phyloP scores from a whole-genome alignment of 2,888 invertebrate species.

The Hartigia nigra region DNA sequence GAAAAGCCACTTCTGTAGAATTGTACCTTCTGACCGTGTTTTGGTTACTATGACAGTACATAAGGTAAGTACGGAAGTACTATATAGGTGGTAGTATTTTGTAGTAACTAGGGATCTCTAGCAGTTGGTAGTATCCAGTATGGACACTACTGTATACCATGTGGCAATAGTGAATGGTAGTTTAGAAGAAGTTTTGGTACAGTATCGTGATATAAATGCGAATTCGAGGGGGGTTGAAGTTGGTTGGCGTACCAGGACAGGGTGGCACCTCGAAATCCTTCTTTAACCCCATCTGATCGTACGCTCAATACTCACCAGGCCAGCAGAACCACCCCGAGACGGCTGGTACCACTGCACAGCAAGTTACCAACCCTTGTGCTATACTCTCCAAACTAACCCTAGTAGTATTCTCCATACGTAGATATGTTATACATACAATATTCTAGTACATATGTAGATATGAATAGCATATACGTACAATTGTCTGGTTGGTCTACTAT shows the following conservation, averaged over 20 bases:
- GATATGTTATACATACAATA: not conserved
- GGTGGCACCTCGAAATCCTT: conserved; percentile 14
- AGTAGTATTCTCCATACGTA: not conserved
- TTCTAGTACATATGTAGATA: not conserved
- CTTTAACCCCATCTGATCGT: conserved; percentile 7
- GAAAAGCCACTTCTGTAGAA: not conserved
- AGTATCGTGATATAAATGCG: conserved; percentile 18
- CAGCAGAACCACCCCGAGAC: conserved; percentile 17
- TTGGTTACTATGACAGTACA: not conserved
- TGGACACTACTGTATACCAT: not conserved
- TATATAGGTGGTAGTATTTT: not conserved
- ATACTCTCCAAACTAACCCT: not conserved
- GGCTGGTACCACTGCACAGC: conserved; percentile 25
- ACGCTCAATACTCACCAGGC: conserved; percentile 16
- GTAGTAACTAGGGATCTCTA: not conserved
- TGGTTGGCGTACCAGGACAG: conserved; percentile 21
- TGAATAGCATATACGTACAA: not conserved
- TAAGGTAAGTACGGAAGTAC: not conserved
- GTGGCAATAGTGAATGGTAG: not conserved
- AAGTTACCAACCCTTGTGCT: not conserved
- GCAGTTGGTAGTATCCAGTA: not conserved
- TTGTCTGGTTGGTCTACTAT: not conserved
- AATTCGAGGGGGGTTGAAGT: conserved; percentile 11
- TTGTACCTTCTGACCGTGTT: not conserved
- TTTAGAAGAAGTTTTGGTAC: not conserved